Evolutionary conservation across 2,888 invertebrate genomes (phyloP).

Genomic region (Leptura quadrifasciata): DNA sequence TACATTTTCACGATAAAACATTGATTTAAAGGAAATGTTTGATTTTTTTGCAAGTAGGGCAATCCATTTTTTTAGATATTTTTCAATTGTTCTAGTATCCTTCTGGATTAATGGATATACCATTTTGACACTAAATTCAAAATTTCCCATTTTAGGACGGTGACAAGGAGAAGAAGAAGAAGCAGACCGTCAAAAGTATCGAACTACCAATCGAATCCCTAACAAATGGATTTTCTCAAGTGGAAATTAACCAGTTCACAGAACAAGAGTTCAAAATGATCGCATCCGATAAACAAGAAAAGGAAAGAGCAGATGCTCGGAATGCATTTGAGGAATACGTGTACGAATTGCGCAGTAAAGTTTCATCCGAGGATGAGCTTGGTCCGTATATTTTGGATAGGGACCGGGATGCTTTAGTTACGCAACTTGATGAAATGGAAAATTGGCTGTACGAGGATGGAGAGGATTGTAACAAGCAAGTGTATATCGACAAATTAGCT

Average conservation of each 20-base stretch:
- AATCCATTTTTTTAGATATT: not conserved
- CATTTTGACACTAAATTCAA: not conserved
- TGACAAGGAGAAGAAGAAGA: conserved; percentile 85
- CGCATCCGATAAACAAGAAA: conserved; percentile 91
- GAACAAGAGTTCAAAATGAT: conserved; percentile 79
- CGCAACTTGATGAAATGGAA: conserved; percentile 89
- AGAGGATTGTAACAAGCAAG: conserved; percentile 86
- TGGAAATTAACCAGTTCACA: conserved; percentile 83
- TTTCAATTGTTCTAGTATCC: not conserved
- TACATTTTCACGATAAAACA: too few species aligned
- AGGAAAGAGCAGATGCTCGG: conserved; percentile 95
- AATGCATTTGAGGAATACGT: conserved; percentile 84
- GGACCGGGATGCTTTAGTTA: conserved; percentile 80
- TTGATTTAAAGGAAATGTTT: too few species aligned
- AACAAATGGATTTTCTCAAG: conserved; percentile 82
- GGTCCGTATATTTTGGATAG: conserved; percentile 83
- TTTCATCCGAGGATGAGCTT: conserved; percentile 82
- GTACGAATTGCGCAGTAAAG: conserved; percentile 92
- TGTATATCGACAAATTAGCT: conserved; percentile 80
- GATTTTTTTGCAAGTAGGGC: too few species aligned
- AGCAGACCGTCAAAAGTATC: conserved; percentile 86
- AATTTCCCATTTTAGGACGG: conserved; percentile 68
- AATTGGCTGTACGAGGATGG: conserved; percentile 99
- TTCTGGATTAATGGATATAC: not conserved
- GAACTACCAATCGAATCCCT: conserved; percentile 90